A percentile compares a stretch with the other conserved stretches of the same genome.
phyloP scores from a whole-genome alignment of 2,797 vertebrate species.

The Notolepis coatsorum region DNA sequence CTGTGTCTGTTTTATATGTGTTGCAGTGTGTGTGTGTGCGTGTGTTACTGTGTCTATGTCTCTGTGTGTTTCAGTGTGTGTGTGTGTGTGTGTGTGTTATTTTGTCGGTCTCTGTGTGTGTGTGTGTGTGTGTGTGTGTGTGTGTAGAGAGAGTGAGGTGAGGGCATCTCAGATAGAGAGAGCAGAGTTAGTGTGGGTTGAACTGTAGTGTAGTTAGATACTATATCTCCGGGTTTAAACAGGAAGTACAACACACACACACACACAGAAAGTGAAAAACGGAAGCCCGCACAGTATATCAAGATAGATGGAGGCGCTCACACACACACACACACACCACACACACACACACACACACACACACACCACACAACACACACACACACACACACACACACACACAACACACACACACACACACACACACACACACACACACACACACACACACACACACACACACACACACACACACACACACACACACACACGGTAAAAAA shows the following conservation, averaged over 20 bases:
- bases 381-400: background rate
- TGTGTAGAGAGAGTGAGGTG: background rate
- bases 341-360: conserved; percentile 2
- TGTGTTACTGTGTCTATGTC: no score
- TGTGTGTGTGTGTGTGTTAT: no score
- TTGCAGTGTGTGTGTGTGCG: no score
- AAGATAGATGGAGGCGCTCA: background rate
- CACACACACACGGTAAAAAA: no score
- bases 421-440: background rate
- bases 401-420: background rate
- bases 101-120: no score
- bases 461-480: conserved; percentile 27
- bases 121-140: background rate
- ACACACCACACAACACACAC: background rate
- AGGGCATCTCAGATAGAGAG: conserved; percentile 12
- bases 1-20: no score
- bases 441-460: background rate
- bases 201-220: no score
- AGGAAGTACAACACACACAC: conserved; percentile 21
- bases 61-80: no score
- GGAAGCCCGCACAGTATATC: background rate
- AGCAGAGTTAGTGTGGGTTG: background rate
- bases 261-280: conserved; percentile 9
- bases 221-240: conserved; percentile 6
- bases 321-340: background rate